phyloP scores from a whole-genome alignment of 2,113 vertebrate genomes.

The Sylvietta virens region DNA sequence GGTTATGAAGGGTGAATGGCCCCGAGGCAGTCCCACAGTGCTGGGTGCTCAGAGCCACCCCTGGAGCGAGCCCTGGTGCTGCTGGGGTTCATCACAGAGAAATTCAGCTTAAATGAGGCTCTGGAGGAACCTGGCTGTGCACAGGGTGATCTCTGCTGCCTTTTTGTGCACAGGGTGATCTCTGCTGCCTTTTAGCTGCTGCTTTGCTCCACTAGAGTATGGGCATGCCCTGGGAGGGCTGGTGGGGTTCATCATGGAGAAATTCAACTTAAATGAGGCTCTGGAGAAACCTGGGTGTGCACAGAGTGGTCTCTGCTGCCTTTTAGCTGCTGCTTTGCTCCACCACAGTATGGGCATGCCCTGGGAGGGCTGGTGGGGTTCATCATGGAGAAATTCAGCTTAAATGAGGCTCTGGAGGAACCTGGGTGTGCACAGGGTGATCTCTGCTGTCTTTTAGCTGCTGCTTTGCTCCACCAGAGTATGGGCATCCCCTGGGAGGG shows the following conservation, averaged over 20 bases:
- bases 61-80: neutral
- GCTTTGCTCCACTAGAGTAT: neutral
- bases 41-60: neutral
- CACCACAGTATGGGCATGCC: neutral
- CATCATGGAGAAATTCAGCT: neutral
- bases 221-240: neutral
- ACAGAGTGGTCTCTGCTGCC: neutral
- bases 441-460: neutral
- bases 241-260: no score
- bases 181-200: neutral
- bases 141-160: no score
- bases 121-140: neutral
- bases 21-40: fast-evolving
- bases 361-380: neutral
- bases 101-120: neutral
- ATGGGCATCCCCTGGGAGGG: neutral
- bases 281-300: neutral
- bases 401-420: neutral
- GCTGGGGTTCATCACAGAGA: neutral
- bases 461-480: neutral
- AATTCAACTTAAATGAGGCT: neutral
- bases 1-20: neutral
- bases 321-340: neutral
- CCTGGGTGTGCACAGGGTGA: neutral
- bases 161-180: neutral